phyloP scores from a whole-genome alignment of 2,888 invertebrate species.

The Aphidoletes aphidimyza region DNA sequence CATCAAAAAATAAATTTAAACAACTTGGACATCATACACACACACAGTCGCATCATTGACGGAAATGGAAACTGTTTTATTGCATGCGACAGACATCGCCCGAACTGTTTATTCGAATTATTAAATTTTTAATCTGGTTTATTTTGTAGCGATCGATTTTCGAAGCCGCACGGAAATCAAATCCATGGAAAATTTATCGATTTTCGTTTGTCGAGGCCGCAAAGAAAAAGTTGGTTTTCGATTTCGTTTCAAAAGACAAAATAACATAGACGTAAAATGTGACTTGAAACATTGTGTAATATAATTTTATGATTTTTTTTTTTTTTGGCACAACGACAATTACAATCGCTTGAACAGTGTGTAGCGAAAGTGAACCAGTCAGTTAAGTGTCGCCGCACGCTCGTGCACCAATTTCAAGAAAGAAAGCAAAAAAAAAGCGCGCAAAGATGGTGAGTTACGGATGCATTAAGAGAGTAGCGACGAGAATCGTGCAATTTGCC shows the following conservation, averaged over 20 bases:
- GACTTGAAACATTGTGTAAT: neutral
- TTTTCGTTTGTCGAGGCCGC: too few relatives aligned
- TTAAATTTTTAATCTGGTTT: conserved; percentile 24
- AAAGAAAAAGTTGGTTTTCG: too few relatives aligned
- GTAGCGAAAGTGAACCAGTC: conserved; percentile 17
- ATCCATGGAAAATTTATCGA: neutral
- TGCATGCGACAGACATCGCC: neutral
- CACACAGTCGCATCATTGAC: too few relatives aligned
- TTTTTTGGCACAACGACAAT: neutral
- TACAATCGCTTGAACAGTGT: neutral
- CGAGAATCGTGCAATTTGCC: too few relatives aligned
- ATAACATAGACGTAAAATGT: neutral
- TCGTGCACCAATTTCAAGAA: too few relatives aligned
- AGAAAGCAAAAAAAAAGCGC: too few relatives aligned
- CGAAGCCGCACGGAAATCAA: neutral
- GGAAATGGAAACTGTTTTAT: neutral
- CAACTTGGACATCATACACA: too few relatives aligned
- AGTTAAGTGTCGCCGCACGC: too few relatives aligned
- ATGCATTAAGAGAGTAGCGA: neutral
- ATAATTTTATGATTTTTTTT: neutral
- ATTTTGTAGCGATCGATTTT: neutral
- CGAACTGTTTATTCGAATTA: neutral
- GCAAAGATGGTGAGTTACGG: neutral
- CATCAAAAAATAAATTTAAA: too few relatives aligned
- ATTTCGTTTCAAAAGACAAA: neutral